Conservation (phyloP, 2,797 vertebrate species). For the Cirrhinus mrigala region DNA sequence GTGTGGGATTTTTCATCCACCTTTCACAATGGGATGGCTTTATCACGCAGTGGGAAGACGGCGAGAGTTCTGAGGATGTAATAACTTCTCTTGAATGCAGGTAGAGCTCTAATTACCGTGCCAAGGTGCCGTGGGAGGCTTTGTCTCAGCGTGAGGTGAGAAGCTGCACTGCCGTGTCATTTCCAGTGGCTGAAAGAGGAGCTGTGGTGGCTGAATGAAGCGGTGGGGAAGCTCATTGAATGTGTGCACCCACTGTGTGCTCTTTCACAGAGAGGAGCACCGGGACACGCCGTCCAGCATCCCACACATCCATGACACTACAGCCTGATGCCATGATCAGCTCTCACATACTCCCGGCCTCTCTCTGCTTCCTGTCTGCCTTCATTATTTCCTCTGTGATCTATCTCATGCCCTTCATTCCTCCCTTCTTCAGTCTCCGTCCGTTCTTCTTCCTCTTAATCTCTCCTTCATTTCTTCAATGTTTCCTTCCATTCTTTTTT, state of each 20-base stretch:
- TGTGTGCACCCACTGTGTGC: constrained; percentile 61
- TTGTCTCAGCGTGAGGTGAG: constrained; percentile 55
- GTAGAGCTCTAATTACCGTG: constrained; percentile 73
- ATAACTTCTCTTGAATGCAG: constrained; percentile 53
- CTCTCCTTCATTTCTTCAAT: background rate
- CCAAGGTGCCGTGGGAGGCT: constrained; percentile 65
- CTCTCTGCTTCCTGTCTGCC: background rate
- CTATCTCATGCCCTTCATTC: background rate
- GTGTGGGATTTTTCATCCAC: constrained; percentile 51
- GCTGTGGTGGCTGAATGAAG: constrained; percentile 63
- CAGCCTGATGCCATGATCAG: constrained; percentile 1
- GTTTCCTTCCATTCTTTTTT: background rate
- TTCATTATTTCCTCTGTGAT: background rate
- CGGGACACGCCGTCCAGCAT: constrained; percentile 34
- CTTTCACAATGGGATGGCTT: constrained; percentile 59
- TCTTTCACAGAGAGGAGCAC: constrained; percentile 63
- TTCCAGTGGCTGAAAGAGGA: constrained; percentile 36
- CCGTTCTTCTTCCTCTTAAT: background rate
- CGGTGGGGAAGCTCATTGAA: constrained; percentile 68
- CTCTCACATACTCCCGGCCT: too few species aligned
- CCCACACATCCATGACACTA: background rate
- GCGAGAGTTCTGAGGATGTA: constrained; percentile 42
- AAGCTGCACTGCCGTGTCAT: constrained; percentile 50
- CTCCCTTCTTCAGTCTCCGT: background rate
- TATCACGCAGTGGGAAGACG: constrained; percentile 64